Evolutionary conservation across 2,797 vertebrate species (phyloP).

Genomic region (Manis crassicaudata): DNA sequence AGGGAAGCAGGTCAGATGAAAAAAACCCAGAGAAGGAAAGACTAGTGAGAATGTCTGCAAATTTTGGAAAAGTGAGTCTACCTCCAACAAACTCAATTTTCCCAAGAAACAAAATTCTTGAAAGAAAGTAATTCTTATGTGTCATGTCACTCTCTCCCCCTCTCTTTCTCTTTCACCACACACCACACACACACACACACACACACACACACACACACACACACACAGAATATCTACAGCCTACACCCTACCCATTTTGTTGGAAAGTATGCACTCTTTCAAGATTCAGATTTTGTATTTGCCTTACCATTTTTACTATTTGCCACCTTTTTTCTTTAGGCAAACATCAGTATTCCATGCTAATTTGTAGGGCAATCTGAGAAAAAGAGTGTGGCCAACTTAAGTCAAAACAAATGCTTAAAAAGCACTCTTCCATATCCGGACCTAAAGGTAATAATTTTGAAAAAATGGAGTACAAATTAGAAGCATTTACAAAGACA

Average conservation of each 20-base stretch:
- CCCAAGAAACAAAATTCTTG: slow-evolving; percentile 8
- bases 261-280: slow-evolving; percentile 23
- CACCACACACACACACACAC: neutral
- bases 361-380: slow-evolving; percentile 30
- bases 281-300: neutral
- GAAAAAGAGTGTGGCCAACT: slow-evolving; percentile 1
- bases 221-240: neutral
- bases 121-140: neutral
- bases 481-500: slow-evolving; percentile 20
- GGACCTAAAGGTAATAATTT: slow-evolving; percentile 17
- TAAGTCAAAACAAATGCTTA: slow-evolving; percentile 61
- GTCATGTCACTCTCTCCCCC: neutral
- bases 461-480: neutral
- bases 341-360: neutral
- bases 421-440: slow-evolving; percentile 12
- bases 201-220: neutral
- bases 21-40: neutral
- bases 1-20: neutral
- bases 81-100: neutral
- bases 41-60: neutral
- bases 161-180: too few relatives aligned
- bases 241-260: neutral
- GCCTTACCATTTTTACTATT: neutral
- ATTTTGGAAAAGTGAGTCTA: neutral
- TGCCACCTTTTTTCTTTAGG: slow-evolving; percentile 13